Conservation (phyloP, 2,888 invertebrate species). For the Cyclophora albipunctata region DNA sequence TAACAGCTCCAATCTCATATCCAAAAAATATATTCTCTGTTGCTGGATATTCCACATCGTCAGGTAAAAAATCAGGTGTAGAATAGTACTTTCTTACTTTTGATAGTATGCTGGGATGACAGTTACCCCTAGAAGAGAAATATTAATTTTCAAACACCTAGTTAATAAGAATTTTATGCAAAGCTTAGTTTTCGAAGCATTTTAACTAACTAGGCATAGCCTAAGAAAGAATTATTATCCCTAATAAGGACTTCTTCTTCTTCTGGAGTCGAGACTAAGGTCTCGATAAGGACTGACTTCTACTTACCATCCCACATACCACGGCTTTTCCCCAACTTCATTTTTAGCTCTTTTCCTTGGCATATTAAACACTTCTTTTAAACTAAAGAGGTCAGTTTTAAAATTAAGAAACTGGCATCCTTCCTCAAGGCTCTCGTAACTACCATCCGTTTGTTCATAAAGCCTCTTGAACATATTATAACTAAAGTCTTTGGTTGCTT, state of each 20-base stretch:
- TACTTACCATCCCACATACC: constrained; percentile 93
- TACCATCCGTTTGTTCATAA: constrained; percentile 80
- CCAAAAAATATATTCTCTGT: constrained; percentile 95
- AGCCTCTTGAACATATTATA: constrained; percentile 81
- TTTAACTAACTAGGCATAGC: no score
- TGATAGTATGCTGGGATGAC: constrained; percentile 85
- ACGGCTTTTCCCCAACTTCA: constrained; percentile 79
- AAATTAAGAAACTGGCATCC: constrained; percentile 93
- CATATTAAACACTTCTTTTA: constrained; percentile 87
- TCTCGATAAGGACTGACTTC: no score
- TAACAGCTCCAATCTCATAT: constrained; percentile 90
- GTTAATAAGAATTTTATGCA: no score
- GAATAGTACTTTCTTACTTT: constrained; percentile 85
- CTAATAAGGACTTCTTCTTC: no score
- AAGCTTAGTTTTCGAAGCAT: no score
- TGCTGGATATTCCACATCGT: constrained; percentile 90
- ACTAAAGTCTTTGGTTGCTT: constrained; percentile 80
- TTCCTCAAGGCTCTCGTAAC: constrained; percentile 83
- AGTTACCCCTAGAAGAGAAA: constrained; percentile 82
- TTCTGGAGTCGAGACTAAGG: no score
- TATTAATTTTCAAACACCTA: background rate
- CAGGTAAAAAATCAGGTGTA: constrained; percentile 89
- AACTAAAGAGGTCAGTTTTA: constrained; percentile 84
- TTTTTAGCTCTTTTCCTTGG: constrained; percentile 78
- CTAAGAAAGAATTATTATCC: no score